A percentile compares a stretch with the other conserved stretches of the same genome.
Evolutionary conservation across 2,888 invertebrate genomes (phyloP).

Genomic region (Plebejus melissa): DNA sequence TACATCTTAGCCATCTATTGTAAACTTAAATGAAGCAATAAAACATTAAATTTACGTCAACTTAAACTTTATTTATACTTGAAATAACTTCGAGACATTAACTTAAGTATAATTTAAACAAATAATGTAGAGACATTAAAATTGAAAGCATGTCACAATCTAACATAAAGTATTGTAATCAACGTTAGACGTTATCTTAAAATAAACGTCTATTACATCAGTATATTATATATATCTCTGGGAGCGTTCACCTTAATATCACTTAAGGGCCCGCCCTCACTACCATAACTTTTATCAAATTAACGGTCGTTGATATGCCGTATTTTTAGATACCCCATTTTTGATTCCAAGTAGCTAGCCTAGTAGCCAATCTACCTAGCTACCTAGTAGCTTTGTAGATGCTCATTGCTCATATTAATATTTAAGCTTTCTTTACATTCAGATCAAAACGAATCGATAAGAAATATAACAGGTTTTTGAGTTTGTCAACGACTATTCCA

Average conservation of each 20-base stretch:
- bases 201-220: constrained; percentile 13
- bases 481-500: no score
- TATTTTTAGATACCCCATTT: neutral
- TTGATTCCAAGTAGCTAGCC: no score
- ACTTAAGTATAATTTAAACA: constrained; percentile 7
- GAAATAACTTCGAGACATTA: neutral
- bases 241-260: constrained; percentile 31
- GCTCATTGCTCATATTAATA: no score
- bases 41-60: neutral
- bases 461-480: no score
- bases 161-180: constrained; percentile 4
- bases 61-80: constrained; percentile 5
- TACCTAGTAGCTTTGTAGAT: no score
- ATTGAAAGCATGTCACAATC: constrained; percentile 16
- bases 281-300: constrained; percentile 1
- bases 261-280: constrained; percentile 29
- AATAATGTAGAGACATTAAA: neutral
- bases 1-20: neutral
- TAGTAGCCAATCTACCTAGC: no score
- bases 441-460: no score
- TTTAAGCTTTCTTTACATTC: no score
- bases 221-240: neutral
- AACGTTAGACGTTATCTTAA: neutral
- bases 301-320: neutral
- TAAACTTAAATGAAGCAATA: neutral